Conservation (phyloP, 1,140 invertebrate species). For the Octopus bimaculoides region DNA sequence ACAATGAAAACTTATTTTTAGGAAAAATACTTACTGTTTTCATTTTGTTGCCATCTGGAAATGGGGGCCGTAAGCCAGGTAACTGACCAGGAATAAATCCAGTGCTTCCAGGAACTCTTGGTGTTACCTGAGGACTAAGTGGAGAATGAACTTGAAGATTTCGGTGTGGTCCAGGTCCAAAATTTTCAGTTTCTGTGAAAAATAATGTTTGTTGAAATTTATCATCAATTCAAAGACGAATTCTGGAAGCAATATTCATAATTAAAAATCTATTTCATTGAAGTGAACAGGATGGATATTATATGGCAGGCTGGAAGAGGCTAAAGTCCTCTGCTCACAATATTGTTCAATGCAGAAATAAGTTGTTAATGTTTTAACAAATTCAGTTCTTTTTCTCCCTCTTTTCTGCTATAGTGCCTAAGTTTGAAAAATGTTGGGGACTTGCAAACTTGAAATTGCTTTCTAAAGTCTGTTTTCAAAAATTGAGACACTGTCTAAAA, state of each 20-base stretch:
- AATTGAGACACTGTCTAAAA: no score
- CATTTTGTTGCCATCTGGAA: neutral
- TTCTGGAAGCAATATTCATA: neutral
- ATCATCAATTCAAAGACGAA: neutral
- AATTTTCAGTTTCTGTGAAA: neutral
- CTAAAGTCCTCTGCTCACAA: no score
- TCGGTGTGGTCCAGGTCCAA: slow-evolving; percentile 3
- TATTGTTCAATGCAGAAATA: no score
- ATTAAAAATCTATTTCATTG: no score
- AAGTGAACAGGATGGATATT: no score
- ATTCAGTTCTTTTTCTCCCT: no score
- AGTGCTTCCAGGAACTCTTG: slow-evolving; percentile 3
- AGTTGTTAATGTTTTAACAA: no score
- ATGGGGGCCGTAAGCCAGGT: neutral
- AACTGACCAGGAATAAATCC: neutral
- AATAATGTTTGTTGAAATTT: neutral
- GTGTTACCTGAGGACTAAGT: slow-evolving; percentile 6
- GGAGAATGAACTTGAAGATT: neutral
- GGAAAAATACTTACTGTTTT: neutral
- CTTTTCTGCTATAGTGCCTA: no score
- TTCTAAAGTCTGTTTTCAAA: no score
- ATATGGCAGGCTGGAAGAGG: no score
- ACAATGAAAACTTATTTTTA: neutral
- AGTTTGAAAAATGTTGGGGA: no score
- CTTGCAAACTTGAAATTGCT: no score